Base-by-base conservation (phyloP, 64 coral and sea anemone species). In the Catalaphyllia jardinei region DNA sequence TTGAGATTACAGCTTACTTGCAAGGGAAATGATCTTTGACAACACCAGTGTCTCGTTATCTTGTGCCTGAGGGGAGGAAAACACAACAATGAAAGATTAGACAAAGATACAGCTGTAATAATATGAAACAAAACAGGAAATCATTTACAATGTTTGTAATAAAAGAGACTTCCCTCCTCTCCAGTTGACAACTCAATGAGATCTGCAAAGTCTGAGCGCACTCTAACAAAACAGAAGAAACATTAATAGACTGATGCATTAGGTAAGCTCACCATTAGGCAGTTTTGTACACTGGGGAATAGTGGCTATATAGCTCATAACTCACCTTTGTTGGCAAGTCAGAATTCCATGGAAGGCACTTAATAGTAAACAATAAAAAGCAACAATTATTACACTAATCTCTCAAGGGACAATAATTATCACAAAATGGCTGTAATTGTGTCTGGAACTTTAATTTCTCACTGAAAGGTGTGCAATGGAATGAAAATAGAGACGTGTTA, bases 271-370 rank as follows among this genome's bases (percentile, higher is more conserved):
- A 65, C 4, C 8, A 1, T 18, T 65, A 7, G 17, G 62, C 42
- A 57, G 15, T 57, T 57, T 57, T 11, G 12, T 57, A 14, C 11
- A 57, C 0, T 57, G 10, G 15, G 2, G 4, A 14, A 57, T 67
- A 72, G 19, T 16, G 71, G 31, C 12, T 31, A n/a, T 19, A 63
- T 52, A 20, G 52, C 57, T 2, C 13, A 49, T 16, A 54, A 22
- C 71, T 88, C 90, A 94, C 93, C 80, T 94, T 27, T 84, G 38
- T 22, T 91, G 93, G 24, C 83, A 90, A 1, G 65, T 91, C 27
- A 94, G 55, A 30, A 94, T 86, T 59, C 79, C 72, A 79, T 87
- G 90, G 42, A 94, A 88, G n/a, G 88, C 93, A 74, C 93, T 94
- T 51, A 0, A 73, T 2, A 86, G 62, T 30, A 90, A 86, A 27